phyloP scores from a whole-genome alignment of 2,113 vertebrate species.

The Microcebus lehilahytsara region DNA sequence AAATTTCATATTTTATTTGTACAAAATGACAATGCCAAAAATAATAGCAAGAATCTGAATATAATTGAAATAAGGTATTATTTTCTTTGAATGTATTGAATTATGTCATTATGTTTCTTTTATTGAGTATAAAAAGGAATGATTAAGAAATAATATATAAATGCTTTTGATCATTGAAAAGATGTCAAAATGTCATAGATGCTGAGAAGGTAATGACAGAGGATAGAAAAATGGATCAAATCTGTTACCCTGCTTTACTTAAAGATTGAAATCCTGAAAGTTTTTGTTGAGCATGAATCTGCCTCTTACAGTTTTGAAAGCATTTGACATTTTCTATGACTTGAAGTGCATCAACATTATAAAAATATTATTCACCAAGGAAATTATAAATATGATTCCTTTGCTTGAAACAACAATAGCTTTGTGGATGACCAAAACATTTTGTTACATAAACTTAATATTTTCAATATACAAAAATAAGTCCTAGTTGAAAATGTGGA shows the following conservation, averaged over 20 bases:
- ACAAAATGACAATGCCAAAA: conserved; percentile 74
- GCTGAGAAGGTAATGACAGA: conserved; percentile 83
- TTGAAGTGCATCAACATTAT: conserved; percentile 55
- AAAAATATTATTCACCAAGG: conserved; percentile 77
- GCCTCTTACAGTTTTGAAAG: conserved; percentile 79
- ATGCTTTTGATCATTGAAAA: conserved; percentile 81
- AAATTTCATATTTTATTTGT: conserved; percentile 60
- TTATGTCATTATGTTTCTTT: conserved; percentile 83
- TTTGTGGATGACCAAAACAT: conserved; percentile 58
- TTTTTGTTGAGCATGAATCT: conserved; percentile 75
- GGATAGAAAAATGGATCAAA: conserved; percentile 68
- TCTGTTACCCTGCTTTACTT: conserved; percentile 76
- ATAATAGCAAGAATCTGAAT: conserved; percentile 71
- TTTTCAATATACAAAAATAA: conserved; percentile 63
- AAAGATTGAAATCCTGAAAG: conserved; percentile 79
- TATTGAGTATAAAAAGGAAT: conserved; percentile 80
- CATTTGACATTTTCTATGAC: conserved; percentile 81
- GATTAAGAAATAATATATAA: conserved; percentile 84
- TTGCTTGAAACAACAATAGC: conserved; percentile 50
- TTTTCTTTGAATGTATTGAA: conserved; percentile 81
- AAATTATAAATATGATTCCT: conserved; percentile 80
- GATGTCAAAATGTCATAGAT: conserved; percentile 84
- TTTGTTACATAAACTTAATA: conserved; percentile 54
- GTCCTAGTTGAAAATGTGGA: conserved; percentile 26
- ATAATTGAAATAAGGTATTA: conserved; percentile 75